Base-by-base conservation (phyloP, 2,888 invertebrate genomes). In the Ophion obscuratus region DNA sequence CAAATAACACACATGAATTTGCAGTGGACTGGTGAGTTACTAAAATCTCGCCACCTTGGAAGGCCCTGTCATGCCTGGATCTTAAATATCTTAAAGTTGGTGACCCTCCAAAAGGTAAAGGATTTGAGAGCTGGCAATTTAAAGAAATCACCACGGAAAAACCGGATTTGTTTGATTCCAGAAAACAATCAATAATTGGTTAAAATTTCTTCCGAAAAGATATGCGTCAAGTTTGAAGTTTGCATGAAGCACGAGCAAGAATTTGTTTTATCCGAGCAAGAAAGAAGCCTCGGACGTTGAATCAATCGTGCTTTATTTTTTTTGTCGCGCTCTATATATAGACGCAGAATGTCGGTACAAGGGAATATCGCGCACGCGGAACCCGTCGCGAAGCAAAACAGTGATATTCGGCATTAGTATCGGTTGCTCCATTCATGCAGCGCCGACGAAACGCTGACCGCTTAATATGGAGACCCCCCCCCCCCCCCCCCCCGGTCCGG, bases 341-440 rank as follows among this genome's bases (percentile, higher is more conserved):
- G 53, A 53, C 17, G 14, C 14, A 53, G 53, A 53, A 53, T 5
- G 14, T 53, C 53, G 53, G 17, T 53, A 3, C 53, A 17, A 17
- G 14, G 53, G 17, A 53, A 53, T 5, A 53, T 14, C 14, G 17
- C 5, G 53, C 53, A 17, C 53, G 53, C 11, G 53, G 53, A 17
- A 53, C 53, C 17, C 53, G 53, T 53, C 17, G 17, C 14, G 17
- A 14, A 53, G 17, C 53, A 53, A 53, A 53, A 74, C 74, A 74
- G 74, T 74, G 53, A 53, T 11, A 62, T 62, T 62, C 62, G 62
- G 84, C 88, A 83, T 79, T 84, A 84, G 83, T 77, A 74, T 67
- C 57, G 31, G 86, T 78, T 85, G 84, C 87, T 53, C 53, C 53
- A 53, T 53, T 53, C 53, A 53, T 53, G 14, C 53, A 53, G 53